Conservation (phyloP, 2,113 vertebrate species). For the Turnix velox region DNA sequence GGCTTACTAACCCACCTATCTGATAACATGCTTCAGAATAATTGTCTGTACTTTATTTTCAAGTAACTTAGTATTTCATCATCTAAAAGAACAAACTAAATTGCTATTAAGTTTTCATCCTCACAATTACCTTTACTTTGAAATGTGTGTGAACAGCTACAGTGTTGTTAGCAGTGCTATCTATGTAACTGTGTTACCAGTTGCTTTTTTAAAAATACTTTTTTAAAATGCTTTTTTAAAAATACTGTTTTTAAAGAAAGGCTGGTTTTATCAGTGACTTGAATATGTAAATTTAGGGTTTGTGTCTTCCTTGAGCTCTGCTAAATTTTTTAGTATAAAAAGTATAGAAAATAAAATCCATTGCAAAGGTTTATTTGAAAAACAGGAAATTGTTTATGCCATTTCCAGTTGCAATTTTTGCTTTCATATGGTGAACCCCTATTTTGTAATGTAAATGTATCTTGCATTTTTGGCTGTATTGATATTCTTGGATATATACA, state of each 20-base stretch:
- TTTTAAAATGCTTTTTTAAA: not conserved
- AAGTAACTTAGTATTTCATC: not conserved
- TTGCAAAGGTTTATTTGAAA: not conserved
- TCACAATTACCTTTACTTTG: not conserved
- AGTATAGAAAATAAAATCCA: not conserved
- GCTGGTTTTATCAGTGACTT: not conserved
- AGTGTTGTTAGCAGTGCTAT: not conserved
- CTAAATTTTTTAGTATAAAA: not conserved
- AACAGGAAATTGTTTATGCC: fast-evolving
- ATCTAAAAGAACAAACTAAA: not conserved
- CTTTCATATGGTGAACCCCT: not conserved
- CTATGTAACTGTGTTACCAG: no score
- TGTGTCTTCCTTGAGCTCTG: not conserved
- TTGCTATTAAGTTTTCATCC: not conserved
- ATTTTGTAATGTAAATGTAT: not conserved
- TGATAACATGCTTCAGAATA: not conserved
- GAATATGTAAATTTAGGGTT: not conserved
- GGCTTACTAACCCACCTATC: not conserved
- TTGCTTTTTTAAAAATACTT: not conserved
- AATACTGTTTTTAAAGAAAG: not conserved
- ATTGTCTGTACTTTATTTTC: not conserved
- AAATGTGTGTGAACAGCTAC: not conserved
- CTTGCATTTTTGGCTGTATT: not conserved
- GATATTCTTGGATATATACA: not conserved
- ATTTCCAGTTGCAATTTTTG: not conserved